Evolutionary conservation across 2,888 invertebrate species (phyloP).

Genomic region (Phortica magna): DNA sequence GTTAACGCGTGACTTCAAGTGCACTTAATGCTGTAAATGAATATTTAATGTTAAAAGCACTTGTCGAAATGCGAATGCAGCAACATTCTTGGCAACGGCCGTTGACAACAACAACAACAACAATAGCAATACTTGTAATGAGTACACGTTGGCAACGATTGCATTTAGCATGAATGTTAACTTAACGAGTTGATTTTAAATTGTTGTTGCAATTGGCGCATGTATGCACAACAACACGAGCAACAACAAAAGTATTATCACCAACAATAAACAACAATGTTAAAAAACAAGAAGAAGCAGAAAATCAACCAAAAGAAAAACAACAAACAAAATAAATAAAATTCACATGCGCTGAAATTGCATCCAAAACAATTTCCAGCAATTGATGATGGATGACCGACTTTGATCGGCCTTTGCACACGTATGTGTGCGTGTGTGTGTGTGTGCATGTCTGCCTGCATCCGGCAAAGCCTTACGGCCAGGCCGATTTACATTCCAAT

Average conservation of each 20-base stretch:
- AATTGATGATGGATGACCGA: background rate
- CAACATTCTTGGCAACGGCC: conserved; percentile 3
- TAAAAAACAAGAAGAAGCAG: background rate
- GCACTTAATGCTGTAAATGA: conserved; percentile 73
- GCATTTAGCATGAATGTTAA: conserved; percentile 49
- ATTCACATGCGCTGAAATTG: background rate
- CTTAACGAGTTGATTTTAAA: conserved; percentile 72
- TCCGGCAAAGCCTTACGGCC: background rate
- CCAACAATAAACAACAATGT: background rate
- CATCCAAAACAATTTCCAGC: background rate
- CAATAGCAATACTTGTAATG: conserved; percentile 25
- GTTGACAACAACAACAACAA: conserved; percentile 43
- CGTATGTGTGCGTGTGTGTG: background rate
- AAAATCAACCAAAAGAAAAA: background rate
- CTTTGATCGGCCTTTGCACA: background rate
- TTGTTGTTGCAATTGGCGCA: conserved; percentile 72
- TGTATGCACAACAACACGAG: conserved; percentile 54
- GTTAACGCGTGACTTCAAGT: conserved; percentile 72
- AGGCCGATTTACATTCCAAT: background rate
- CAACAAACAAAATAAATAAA: conserved; percentile 5
- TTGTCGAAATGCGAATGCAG: conserved; percentile 72
- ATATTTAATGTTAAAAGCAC: conserved; percentile 73
- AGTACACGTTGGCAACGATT: background rate
- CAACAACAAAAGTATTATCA: background rate
- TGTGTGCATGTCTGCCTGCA: background rate